Evolutionary conservation across 2,113 vertebrate species (phyloP).

Genomic region (Eudorcas thomsonii): DNA sequence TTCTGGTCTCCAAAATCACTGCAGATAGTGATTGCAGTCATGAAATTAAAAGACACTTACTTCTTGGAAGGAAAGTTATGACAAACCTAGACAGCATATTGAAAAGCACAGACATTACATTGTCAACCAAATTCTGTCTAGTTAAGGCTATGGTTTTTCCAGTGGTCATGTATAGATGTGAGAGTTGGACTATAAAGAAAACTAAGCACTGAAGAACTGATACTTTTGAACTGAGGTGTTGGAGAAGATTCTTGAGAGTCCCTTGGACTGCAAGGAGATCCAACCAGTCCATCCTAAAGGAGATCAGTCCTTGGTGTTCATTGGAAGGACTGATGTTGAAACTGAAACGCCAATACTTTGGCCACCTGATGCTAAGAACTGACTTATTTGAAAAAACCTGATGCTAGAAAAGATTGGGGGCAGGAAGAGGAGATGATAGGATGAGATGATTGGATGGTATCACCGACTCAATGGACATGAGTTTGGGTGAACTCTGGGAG

Average conservation of each 20-base stretch:
- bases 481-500: not conserved
- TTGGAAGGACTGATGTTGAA: not conserved
- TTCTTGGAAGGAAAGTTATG: no score
- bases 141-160: not conserved
- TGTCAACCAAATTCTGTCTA: not conserved
- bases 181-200: not conserved
- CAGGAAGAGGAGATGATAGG: not conserved
- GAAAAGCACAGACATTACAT: not conserved
- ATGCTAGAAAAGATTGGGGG: not conserved
- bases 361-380: not conserved
- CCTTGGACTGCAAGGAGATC: not conserved
- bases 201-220: not conserved
- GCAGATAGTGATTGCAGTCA: not conserved
- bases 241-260: not conserved
- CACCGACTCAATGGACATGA: not conserved
- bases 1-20: not conserved
- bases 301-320: not conserved
- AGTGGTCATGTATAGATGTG: not conserved
- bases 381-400: not conserved
- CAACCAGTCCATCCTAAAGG: not conserved
- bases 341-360: not conserved
- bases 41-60: not conserved
- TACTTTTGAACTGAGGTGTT: not conserved
- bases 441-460: not conserved
- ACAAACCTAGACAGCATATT: not conserved